Evolutionary conservation across 1,140 invertebrate genomes (phyloP), one percentile per base, ranked within the genome.

Genomic region (Pseudomyrmex concolor): DNA sequence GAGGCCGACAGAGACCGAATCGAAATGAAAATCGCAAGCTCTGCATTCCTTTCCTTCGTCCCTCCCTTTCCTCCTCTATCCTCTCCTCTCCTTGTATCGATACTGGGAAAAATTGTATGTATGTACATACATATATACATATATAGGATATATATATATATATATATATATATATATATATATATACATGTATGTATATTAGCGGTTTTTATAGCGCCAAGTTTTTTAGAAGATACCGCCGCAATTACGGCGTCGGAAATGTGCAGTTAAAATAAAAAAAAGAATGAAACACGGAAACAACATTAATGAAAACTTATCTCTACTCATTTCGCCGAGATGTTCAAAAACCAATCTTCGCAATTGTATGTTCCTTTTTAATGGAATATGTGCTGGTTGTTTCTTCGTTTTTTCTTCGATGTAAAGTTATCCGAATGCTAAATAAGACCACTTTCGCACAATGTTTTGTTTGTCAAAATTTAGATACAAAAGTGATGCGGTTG

Each of bases 401-500:
- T n/a, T n/a, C n/a, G 34, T 34, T 4, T 34, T 62, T 19, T 70
- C n/a, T 34, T 55, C 19, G 0, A 12, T 19, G 1, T 45, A 8
- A 8, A 48, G 22, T 73, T 9, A 50, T 19, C 59, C 25, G 17
- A 4, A n/a, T 2, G 17, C 5, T 43, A 48, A 8, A 0, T n/a
- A n/a, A 34, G 68, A 59, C 4, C 17, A 19, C 1, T 45, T 19
- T 57, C 15, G 51, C 43, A n/a, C 34, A 15, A 78, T 19, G 34
- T 34, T 34, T 34, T 7, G 34, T 45, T 59, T 70, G 76, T 80
- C 54, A 55, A 34, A 45, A 25, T 43, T 66, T 59, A 64, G 74
- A 72, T 83, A 45, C 62, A 54, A 74, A 86, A 89, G 83, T 83
- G 85, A 76, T 72, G 81, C 85, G 84, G 86, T 87, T 81, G 78